A percentile compares a stretch with the other conserved stretches of the same genome.
Conservation (phyloP, 2,888 invertebrate genomes). For the Cheilosia vernalis region DNA sequence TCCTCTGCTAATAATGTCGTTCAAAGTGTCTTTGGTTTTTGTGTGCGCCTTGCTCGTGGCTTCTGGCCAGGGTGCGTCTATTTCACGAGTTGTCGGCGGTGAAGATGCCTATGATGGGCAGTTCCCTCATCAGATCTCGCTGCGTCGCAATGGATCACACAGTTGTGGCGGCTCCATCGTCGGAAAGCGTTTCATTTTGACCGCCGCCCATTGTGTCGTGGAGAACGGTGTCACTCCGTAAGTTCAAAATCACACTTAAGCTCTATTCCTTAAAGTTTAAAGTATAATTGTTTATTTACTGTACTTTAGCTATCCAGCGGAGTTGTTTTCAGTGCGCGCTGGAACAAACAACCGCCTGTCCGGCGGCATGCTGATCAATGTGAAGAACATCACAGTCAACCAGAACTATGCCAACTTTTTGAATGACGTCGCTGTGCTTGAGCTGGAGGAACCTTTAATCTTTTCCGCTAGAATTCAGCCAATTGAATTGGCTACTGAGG, state of each 20-base stretch:
- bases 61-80: slow-evolving; percentile 21
- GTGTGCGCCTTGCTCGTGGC: slow-evolving; percentile 33
- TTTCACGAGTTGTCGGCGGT: slow-evolving; percentile 79
- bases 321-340: slow-evolving; percentile 78
- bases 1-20: slow-evolving; percentile 38
- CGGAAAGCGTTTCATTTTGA: slow-evolving; percentile 76
- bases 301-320: slow-evolving; percentile 77
- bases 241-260: not conserved
- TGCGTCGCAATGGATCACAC: slow-evolving; percentile 78
- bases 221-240: slow-evolving; percentile 34
- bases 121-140: slow-evolving; percentile 82
- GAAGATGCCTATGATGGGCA: slow-evolving; percentile 79
- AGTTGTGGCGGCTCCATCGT: slow-evolving; percentile 79
- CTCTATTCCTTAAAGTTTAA: too few relatives aligned
- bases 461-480: slow-evolving; percentile 77
- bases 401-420: slow-evolving; percentile 77
- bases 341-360: slow-evolving; percentile 80
- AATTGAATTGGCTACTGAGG: slow-evolving; percentile 77
- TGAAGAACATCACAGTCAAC: slow-evolving; percentile 78
- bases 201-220: slow-evolving; percentile 81
- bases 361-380: slow-evolving; percentile 78
- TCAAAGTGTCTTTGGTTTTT: slow-evolving; percentile 29
- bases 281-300: not conserved
- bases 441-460: slow-evolving; percentile 77
- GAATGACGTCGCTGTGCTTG: slow-evolving; percentile 79